Evolutionary conservation across 2,888 invertebrate species (phyloP), one percentile per base, ranked within the genome.

Genomic region (Hoplodrina ambigua): DNA sequence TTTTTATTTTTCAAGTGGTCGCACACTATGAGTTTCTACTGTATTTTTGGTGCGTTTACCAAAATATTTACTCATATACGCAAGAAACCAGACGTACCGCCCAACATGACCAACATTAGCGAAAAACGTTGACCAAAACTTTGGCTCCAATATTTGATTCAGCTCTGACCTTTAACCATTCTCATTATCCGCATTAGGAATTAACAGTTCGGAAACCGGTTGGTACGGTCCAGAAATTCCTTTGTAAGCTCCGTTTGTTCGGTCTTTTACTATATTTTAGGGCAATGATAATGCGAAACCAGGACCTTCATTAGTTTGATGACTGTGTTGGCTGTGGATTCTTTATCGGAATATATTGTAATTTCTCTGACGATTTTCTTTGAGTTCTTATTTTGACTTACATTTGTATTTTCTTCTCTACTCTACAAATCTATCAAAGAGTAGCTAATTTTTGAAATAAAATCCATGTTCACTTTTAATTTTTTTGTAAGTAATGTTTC

Each of bases 141-240:
- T 73, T 64, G 30, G 50, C 25, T 63, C 46, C 64, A 57, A 66
- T 33, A 52, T 57, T 63, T 66, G 58, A 70, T 75, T 75, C 73
- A 76, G 20, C 70, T 81, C 46, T 75, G 65, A 72, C 69, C 69
- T 80, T 82, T 75, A 73, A 61, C 72, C 69, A 67, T 70, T 79
- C 79, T 80, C 74, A 78, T 84, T 84, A 83, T 76, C 73, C 69
- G 61, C 65, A 83, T 78, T 72, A 76, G 79, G 72, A 78, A 84
- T 83, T 82, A 85, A 85, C 80, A 85, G 81, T 82, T 82, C 56
- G 80, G 75, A 86, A 87, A 86, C 82, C 75, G 77, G 85, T 86
- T 84, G 57, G 60, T 79, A 53, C 78, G 76, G 63, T 82, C 72
- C 80, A 76, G 73, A 80, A 80, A 82, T 82, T 78, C 79, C 82